These are phyloP conservation scores for Trichoplusia ni DNA, from an alignment of 1,140 invertebrate species.

Conservation along the genomic window DNA sequence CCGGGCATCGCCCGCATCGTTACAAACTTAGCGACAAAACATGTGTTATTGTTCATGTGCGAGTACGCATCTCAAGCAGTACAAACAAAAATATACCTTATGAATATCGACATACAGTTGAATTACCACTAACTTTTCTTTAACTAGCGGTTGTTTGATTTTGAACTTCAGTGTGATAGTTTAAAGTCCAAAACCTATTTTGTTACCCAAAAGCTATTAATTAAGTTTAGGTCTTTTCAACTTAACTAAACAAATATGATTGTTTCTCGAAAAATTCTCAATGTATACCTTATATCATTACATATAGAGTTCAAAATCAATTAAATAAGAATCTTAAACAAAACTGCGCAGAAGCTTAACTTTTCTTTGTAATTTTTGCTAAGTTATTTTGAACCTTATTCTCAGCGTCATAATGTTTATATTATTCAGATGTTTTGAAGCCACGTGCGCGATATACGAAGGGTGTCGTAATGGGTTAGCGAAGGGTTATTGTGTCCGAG, in stretches of 20 bases:
- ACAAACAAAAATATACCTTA: not conserved
- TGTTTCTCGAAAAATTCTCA: too few species aligned
- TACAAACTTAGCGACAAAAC: constrained; percentile 33
- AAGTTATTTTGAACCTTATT: not conserved
- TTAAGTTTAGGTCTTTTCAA: too few species aligned
- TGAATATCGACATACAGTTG: not conserved
- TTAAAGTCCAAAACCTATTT: too few species aligned
- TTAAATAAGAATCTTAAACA: not conserved
- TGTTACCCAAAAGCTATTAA: too few species aligned
- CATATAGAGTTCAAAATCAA: not conserved
- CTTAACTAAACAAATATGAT: too few species aligned
- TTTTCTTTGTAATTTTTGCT: not conserved
- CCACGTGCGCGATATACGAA: not conserved
- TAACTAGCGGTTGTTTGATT: not conserved
- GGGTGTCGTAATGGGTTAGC: constrained; percentile 17
- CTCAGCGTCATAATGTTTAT: not conserved
- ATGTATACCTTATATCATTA: not conserved
- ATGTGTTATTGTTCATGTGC: constrained; percentile 24
- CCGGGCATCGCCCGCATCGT: constrained; percentile 27
- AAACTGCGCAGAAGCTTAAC: not conserved
- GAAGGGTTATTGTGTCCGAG: not conserved
- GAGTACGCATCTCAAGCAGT: not conserved
- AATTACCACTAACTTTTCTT: not conserved
- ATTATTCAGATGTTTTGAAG: not conserved
- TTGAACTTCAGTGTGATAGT: too few species aligned